A percentile compares a stretch with the other conserved stretches of the same genome.
Conservation (phyloP, 2,888 invertebrate species). For the Ptychoptera contaminata region DNA sequence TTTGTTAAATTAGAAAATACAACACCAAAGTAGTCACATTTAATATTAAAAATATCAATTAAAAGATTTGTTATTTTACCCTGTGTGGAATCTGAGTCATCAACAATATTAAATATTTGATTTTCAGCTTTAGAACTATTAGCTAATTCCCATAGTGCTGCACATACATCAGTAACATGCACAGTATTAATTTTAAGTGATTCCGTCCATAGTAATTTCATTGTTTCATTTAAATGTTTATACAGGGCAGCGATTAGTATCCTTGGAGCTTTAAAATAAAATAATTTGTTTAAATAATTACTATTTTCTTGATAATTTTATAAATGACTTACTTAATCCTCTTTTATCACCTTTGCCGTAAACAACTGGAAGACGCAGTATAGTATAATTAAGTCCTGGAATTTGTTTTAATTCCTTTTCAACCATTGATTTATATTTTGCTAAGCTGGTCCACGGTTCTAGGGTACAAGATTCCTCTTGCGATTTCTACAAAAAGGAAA, state of each 20-base stretch:
- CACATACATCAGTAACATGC: constrained; percentile 69
- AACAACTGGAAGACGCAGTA: constrained; percentile 69
- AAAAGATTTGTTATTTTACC: constrained; percentile 67
- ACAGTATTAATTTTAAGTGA: constrained; percentile 75
- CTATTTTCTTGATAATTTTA: neutral
- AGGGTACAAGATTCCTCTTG: constrained; percentile 58
- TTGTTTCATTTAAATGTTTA: constrained; percentile 67
- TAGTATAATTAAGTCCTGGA: constrained; percentile 51
- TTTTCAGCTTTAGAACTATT: constrained; percentile 34
- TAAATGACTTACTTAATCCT: constrained; percentile 52
- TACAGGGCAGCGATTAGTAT: constrained; percentile 78
- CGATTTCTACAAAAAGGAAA: constrained; percentile 28
- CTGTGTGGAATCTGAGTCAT: constrained; percentile 69
- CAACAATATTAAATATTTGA: constrained; percentile 68
- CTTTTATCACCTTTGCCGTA: constrained; percentile 74
- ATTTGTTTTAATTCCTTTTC: constrained; percentile 59
- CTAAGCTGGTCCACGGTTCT: constrained; percentile 76
- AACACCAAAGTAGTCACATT: constrained; percentile 75
- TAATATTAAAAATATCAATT: constrained; percentile 68
- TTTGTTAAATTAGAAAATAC: constrained; percentile 67
- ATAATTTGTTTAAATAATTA: neutral
- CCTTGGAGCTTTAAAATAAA: constrained; percentile 49
- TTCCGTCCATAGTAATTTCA: constrained; percentile 82
- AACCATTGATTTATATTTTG: constrained; percentile 67
- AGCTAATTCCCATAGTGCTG: constrained; percentile 64